Conservation (phyloP, 2,113 vertebrate genomes). For the Columbina picui region DNA sequence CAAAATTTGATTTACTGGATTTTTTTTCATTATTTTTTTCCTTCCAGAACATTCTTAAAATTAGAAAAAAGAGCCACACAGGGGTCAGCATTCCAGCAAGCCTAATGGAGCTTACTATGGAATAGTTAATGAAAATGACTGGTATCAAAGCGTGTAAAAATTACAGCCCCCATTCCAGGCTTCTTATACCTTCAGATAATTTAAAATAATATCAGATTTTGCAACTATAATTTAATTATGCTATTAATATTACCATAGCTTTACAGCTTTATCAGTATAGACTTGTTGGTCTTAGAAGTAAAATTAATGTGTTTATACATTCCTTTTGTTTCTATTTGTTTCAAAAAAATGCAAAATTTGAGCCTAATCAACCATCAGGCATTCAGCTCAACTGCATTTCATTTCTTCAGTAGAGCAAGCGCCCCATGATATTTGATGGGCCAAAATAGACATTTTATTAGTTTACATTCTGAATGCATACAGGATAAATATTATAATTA, state of each 20-base stretch:
- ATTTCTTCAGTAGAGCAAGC: neutral
- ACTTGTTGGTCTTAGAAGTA: neutral
- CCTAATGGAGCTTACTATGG: neutral
- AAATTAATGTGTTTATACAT: neutral
- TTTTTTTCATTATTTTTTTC: neutral
- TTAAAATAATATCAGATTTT: neutral
- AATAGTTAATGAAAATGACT: neutral
- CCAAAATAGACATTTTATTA: neutral
- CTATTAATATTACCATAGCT: neutral
- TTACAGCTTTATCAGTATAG: neutral
- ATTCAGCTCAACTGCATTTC: neutral
- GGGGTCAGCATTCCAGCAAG: neutral
- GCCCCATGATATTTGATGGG: neutral
- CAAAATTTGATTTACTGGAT: neutral
- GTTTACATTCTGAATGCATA: neutral
- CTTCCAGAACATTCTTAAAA: neutral
- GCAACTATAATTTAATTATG: neutral
- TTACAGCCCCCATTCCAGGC: neutral
- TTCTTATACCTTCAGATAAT: neutral
- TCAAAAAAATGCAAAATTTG: neutral
- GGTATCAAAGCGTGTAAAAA: neutral
- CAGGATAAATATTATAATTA: neutral
- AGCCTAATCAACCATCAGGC: neutral
- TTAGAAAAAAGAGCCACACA: neutral
- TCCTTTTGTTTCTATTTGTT: neutral